These are phyloP conservation scores for Drosophila subpulchrella DNA, from an alignment of 1,140 invertebrate genomes.

Conservation along the genomic window DNA sequence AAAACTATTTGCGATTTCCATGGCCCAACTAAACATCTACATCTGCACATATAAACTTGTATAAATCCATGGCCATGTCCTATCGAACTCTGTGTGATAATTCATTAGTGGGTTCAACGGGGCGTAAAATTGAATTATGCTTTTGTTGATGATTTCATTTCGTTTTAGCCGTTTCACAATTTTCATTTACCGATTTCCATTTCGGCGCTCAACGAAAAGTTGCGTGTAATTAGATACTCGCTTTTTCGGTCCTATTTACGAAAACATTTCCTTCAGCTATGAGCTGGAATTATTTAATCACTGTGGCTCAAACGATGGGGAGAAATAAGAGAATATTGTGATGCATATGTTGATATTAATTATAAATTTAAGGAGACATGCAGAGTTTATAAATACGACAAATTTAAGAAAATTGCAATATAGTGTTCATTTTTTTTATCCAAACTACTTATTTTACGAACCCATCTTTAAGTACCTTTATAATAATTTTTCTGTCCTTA, in stretches of 20 bases:
- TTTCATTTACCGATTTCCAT: constrained; percentile 16
- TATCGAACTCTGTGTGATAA: constrained; percentile 57
- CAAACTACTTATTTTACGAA: no score
- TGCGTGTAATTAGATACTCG: constrained; percentile 21
- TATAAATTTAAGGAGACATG: no score
- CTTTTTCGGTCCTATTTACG: not conserved
- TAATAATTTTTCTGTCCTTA: no score
- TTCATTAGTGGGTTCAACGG: constrained; percentile 75
- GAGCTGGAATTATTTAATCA: not conserved
- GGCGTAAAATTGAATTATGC: constrained; percentile 61
- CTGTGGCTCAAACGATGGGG: not conserved
- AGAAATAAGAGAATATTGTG: no score
- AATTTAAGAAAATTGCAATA: no score
- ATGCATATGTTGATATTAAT: no score
- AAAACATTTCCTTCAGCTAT: not conserved
- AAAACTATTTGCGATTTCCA: constrained; percentile 37
- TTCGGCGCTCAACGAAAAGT: constrained; percentile 10
- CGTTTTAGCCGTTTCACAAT: constrained; percentile 22
- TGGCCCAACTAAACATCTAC: constrained; percentile 24
- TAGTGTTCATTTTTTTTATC: no score
- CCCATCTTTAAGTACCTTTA: no score
- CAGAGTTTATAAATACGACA: no score
- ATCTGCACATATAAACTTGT: constrained; percentile 10
- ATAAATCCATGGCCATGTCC: constrained; percentile 25
- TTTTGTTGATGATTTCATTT: constrained; percentile 35